phyloP scores from a whole-genome alignment of 2,797 vertebrate species.

The Notamacropus eugenii region DNA sequence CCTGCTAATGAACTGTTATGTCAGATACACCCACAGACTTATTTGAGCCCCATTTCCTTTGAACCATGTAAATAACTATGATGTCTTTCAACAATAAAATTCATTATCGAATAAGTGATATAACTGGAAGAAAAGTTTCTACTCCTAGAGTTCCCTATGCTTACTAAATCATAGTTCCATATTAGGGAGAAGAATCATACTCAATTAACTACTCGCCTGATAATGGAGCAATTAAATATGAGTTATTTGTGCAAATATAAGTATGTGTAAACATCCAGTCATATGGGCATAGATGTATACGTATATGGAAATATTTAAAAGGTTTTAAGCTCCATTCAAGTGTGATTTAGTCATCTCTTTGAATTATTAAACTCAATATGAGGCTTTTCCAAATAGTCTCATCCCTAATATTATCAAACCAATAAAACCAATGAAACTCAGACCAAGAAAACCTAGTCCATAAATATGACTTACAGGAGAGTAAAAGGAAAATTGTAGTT shows the following conservation, averaged over 20 bases:
- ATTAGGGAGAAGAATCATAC: neutral
- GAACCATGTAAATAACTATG: neutral
- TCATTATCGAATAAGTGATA: neutral
- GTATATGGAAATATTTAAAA: neutral
- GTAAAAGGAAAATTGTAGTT: neutral
- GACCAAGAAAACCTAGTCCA: neutral
- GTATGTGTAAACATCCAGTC: neutral
- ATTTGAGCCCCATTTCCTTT: neutral
- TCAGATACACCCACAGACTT: neutral
- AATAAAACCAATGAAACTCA: neutral
- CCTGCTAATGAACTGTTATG: constrained; percentile 3
- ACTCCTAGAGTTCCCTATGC: constrained; percentile 15
- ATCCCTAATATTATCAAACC: constrained; percentile 16
- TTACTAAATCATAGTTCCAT: neutral
- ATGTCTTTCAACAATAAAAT: neutral
- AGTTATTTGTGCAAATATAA: neutral
- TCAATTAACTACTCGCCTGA: neutral
- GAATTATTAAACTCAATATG: constrained; percentile 18
- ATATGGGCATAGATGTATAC: constrained; percentile 1
- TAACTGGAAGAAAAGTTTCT: neutral
- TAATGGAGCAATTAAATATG: neutral
- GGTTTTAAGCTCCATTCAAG: constrained; percentile 22
- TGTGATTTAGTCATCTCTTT: neutral
- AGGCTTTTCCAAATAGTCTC: neutral
- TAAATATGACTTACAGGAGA: neutral